A percentile compares a stretch with the other conserved stretches of the same genome.
These are phyloP conservation scores for Heterohyrax brucei DNA, from an alignment of 2,797 vertebrate species.

Conservation along the genomic window DNA sequence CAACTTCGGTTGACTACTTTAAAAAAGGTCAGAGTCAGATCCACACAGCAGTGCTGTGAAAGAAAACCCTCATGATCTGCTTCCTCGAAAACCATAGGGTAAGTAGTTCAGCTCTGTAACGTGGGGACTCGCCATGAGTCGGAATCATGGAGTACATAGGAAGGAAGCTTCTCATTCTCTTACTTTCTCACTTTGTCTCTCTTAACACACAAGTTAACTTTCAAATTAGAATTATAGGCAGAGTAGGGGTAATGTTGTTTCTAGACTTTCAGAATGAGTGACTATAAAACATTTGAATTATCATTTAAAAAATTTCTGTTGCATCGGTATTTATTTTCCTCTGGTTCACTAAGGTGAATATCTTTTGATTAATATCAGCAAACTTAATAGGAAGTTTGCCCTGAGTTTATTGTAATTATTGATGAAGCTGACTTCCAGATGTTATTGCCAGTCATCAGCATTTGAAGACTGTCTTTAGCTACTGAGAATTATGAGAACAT, in stretches of 20 bases:
- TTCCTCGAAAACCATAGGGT: too few species aligned
- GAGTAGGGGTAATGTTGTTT: not conserved
- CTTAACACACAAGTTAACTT: not conserved
- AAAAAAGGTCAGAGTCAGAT: too few species aligned
- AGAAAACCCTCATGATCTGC: too few species aligned
- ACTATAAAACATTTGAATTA: not conserved
- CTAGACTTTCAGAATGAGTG: constrained; percentile 4
- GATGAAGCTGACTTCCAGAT: not conserved
- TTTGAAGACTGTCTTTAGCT: not conserved
- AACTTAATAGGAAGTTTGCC: not conserved
- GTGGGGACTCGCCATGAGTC: too few species aligned
- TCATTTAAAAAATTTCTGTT: not conserved
- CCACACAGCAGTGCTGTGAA: too few species aligned
- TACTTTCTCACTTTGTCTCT: not conserved
- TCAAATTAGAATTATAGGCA: not conserved
- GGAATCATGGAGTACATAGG: not conserved
- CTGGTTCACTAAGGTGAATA: not conserved
- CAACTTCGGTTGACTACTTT: too few species aligned
- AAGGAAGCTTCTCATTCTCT: not conserved
- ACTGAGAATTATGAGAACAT: not conserved
- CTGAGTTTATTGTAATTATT: not conserved
- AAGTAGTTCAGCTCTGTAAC: too few species aligned
- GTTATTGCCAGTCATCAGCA: not conserved
- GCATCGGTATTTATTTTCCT: not conserved
- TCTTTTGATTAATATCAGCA: not conserved